These are phyloP conservation scores for Mya arenaria DNA, from an alignment of 1,140 invertebrate genomes.

Conservation along the genomic window DNA sequence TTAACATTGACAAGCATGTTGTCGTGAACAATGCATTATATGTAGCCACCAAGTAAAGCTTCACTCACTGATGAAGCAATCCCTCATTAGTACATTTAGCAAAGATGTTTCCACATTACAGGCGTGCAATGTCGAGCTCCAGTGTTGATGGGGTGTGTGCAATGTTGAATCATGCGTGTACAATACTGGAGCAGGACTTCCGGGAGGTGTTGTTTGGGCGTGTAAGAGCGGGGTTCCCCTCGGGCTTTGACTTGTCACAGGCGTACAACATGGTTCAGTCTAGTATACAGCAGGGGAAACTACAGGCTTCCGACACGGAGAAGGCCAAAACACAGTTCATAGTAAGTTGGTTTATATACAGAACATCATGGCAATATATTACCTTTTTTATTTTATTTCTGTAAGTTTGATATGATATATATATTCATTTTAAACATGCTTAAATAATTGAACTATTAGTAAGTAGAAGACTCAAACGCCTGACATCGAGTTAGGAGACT, in stretches of 20 bases:
- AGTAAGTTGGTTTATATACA: constrained; percentile 83
- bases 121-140: constrained; percentile 92
- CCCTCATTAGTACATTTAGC: not conserved
- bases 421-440: too few species aligned
- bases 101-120: constrained; percentile 77
- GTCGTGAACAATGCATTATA: too few species aligned
- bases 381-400: too few species aligned
- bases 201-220: constrained; percentile 88
- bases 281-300: constrained; percentile 90
- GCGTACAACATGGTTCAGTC: constrained; percentile 89
- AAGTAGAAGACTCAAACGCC: too few species aligned
- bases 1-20: too few species aligned
- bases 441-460: too few species aligned
- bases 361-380: too few species aligned
- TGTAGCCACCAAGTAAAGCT: too few species aligned
- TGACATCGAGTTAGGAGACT: too few species aligned
- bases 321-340: constrained; percentile 86
- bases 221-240: constrained; percentile 90
- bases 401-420: too few species aligned
- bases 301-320: constrained; percentile 91
- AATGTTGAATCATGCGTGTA: constrained; percentile 96
- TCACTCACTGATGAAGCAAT: too few species aligned
- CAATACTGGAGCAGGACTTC: constrained; percentile 94
- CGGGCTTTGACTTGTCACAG: constrained; percentile 79
- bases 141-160: constrained; percentile 98